These are phyloP conservation scores for Diplodus puntazzo DNA, from an alignment of 2,797 vertebrate genomes.

Conservation along the genomic window DNA sequence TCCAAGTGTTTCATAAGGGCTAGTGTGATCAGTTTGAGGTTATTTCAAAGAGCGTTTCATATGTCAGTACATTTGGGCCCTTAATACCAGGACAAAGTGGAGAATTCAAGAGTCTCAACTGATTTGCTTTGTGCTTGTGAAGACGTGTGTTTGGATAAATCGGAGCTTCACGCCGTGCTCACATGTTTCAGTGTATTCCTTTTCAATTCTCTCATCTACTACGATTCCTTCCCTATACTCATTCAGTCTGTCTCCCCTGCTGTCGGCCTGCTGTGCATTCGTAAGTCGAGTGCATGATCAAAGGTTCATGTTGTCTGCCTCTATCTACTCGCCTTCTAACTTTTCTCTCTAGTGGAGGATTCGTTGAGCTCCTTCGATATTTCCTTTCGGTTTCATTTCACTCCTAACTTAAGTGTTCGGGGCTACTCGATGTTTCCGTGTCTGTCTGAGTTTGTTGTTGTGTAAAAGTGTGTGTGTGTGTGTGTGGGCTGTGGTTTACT, in stretches of 20 bases:
- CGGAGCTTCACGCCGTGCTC: neutral
- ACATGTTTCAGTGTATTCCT: conserved; percentile 25
- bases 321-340: conserved; percentile 25
- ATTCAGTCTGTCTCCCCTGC: conserved; percentile 28
- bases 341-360: conserved; percentile 43
- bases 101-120: neutral
- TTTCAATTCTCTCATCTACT: conserved; percentile 27
- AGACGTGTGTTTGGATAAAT: conserved; percentile 25
- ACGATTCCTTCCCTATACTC: conserved; percentile 3
- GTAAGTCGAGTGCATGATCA: conserved; percentile 48
- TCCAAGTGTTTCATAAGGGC: neutral
- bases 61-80: neutral
- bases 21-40: neutral
- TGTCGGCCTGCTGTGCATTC: conserved; percentile 47
- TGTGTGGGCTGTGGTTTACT: conserved; percentile 4
- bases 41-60: neutral
- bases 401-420: conserved; percentile 10
- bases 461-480: conserved; percentile 2
- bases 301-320: conserved; percentile 46
- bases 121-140: conserved; percentile 16
- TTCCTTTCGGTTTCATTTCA: conserved; percentile 41
- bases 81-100: conserved; percentile 2
- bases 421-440: conserved; percentile 5
- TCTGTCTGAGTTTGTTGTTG: conserved; percentile 31
- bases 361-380: conserved; percentile 39